Base-by-base conservation (phyloP, 2,113 vertebrate species). In the Brachypteracias leptosomus region DNA sequence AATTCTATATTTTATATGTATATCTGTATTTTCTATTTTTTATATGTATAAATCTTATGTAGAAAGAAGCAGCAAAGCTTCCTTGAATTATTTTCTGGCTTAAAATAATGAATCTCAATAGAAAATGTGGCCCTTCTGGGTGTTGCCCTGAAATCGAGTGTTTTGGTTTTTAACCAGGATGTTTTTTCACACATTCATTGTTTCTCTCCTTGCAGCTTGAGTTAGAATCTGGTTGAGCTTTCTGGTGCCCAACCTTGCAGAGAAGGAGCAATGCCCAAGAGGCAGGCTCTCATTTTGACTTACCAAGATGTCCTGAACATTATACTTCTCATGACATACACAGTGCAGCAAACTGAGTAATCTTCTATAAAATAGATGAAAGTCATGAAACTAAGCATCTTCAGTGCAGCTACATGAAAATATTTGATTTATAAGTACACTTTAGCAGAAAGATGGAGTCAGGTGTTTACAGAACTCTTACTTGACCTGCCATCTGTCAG, bases 401-500 rank as follows among this genome's bases (percentile, higher is more conserved):
- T 65, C 57, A 38, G 38, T 38, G 57, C 78, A 62, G 44, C 68
- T 46, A 16, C 25, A 4, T 15, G 47, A n/a, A 63, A 58, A 67
- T 42, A 54, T 55, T 67, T 20, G 28, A 63, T 35, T 66, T 61
- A 33, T 28, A 62, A 70, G 31, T 3, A 10, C 4, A 10, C 19
- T 87, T 93, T 28, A 67, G 17, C 42, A 75, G 38, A 29, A 29
- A 5, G 70, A 85, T 40, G 4, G 44, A 82, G n/a, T 61, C 1
- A 8, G 24, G 52, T 67, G 28, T 55, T 51, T n/a, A 18, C 25
- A 72, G 88, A 67, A 16, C 28, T 11, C 65, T 88, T 63, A 25
- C 42, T 55, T 62, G 82, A 90, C 91, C 79, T 88, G 75, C 58
- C 82, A 96, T 71, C 78, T 92, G 74, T 83, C 82, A 25, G 78